A percentile compares a stretch with the other conserved stretches of the same genome.
phyloP scores from a whole-genome alignment of 2,113 vertebrate species.

The Nettapus auritus region DNA sequence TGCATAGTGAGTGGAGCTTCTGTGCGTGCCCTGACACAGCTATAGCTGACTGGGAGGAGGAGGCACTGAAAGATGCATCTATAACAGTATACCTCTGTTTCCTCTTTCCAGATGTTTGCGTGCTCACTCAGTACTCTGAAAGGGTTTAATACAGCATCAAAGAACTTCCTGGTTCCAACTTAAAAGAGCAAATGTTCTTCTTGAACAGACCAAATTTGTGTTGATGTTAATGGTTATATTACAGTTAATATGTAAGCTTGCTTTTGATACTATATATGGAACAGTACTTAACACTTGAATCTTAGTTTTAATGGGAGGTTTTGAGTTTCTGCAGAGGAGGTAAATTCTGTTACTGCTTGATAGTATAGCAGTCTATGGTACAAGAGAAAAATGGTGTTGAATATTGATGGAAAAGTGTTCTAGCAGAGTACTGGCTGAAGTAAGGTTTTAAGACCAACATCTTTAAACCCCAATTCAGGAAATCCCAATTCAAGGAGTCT shows the following conservation, averaged over 20 bases:
- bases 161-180: not conserved
- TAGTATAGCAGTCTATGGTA: not conserved
- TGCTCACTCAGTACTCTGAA: not conserved
- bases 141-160: not conserved
- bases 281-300: not conserved
- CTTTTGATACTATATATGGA: not conserved
- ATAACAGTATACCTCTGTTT: not conserved
- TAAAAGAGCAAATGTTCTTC: not conserved
- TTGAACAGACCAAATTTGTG: not conserved
- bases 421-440: not conserved
- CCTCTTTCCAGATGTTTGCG: not conserved
- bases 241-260: not conserved
- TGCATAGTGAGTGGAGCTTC: not conserved
- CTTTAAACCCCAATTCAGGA: not conserved
- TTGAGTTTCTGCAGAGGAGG: not conserved
- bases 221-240: not conserved
- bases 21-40: not conserved
- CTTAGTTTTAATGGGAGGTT: not conserved
- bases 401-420: not conserved
- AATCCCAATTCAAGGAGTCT: not conserved
- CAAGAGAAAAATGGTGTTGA: not conserved
- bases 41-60: not conserved
- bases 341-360: not conserved
- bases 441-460: not conserved
- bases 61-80: not conserved